Evolutionary conservation across 2,888 invertebrate genomes (phyloP).

Genomic region (Malachius bipustulatus): DNA sequence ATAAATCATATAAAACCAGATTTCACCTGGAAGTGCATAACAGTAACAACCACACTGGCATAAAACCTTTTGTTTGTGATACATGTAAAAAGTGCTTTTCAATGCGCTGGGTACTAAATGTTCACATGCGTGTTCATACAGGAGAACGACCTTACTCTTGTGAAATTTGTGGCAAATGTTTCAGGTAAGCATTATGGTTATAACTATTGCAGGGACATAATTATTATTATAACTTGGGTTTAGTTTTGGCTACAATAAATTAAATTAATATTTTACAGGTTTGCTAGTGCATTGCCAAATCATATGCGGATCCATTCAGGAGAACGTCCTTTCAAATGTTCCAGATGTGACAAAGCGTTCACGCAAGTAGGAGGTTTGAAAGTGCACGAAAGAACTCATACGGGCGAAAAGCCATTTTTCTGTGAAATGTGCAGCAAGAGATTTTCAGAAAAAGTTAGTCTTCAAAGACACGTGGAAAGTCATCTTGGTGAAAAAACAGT

Average conservation of each 20-base stretch:
- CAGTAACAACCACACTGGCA: slow-evolving; percentile 12
- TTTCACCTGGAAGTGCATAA: slow-evolving; percentile 7
- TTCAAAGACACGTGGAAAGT: neutral
- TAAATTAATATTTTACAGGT: no score
- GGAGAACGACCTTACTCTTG: slow-evolving; percentile 10
- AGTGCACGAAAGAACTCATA: slow-evolving; percentile 9
- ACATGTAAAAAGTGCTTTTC: slow-evolving; percentile 10
- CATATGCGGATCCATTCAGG: slow-evolving; percentile 9
- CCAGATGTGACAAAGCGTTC: slow-evolving; percentile 9
- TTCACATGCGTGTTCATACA: slow-evolving; percentile 9
- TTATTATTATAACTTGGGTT: slow-evolving; percentile 3
- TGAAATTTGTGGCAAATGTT: slow-evolving; percentile 11
- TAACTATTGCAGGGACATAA: neutral
- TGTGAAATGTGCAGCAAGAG: slow-evolving; percentile 10
- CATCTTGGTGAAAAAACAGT: neutral
- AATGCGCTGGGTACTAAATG: slow-evolving; percentile 8
- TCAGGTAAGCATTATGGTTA: slow-evolving; percentile 10
- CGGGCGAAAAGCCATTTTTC: slow-evolving; percentile 7
- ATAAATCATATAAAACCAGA: slow-evolving; percentile 5
- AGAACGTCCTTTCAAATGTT: slow-evolving; percentile 7
- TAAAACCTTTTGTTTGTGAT: slow-evolving; percentile 8
- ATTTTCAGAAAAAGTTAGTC: slow-evolving; percentile 3
- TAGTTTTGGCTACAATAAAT: no score
- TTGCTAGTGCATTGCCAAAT: slow-evolving; percentile 8
- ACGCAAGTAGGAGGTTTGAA: slow-evolving; percentile 4